Percentiles rank a stretch among this genome's conserved stretches.
Conservation (phyloP, 2,113 vertebrate species). For the Callorhinus ursinus region DNA sequence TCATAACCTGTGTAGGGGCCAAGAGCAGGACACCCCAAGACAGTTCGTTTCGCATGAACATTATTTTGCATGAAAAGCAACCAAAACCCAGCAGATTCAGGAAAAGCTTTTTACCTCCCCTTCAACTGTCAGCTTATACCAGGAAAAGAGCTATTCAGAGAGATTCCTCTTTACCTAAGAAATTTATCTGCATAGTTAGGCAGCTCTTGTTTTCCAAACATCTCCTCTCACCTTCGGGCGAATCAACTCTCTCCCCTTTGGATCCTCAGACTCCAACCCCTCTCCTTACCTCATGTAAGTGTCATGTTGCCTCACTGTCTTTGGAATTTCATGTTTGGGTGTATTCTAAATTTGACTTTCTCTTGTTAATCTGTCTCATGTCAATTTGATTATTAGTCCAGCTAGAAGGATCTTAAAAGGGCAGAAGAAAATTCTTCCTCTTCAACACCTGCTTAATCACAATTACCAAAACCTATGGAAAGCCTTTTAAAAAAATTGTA, state of each 20-base stretch:
- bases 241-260: neutral
- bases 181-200: neutral
- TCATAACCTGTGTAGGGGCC: neutral
- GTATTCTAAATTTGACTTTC: neutral
- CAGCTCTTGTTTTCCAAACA: neutral
- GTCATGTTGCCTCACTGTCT: neutral
- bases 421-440: neutral
- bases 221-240: neutral
- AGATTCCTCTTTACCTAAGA: neutral
- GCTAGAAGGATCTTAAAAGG: neutral
- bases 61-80: neutral
- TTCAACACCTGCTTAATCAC: neutral
- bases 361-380: neutral
- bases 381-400: neutral
- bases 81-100: neutral
- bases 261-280: neutral
- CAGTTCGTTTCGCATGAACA: neutral
- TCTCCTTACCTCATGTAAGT: neutral
- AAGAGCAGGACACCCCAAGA: neutral
- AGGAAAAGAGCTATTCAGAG: neutral
- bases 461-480: neutral
- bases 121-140: neutral
- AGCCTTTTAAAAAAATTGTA: neutral
- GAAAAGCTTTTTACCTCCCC: neutral
- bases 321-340: neutral